A percentile compares a stretch with the other conserved stretches of the same genome.
These are phyloP conservation scores for Crenichthys baileyi DNA, from an alignment of 2,797 vertebrate species.

Conservation along the genomic window DNA sequence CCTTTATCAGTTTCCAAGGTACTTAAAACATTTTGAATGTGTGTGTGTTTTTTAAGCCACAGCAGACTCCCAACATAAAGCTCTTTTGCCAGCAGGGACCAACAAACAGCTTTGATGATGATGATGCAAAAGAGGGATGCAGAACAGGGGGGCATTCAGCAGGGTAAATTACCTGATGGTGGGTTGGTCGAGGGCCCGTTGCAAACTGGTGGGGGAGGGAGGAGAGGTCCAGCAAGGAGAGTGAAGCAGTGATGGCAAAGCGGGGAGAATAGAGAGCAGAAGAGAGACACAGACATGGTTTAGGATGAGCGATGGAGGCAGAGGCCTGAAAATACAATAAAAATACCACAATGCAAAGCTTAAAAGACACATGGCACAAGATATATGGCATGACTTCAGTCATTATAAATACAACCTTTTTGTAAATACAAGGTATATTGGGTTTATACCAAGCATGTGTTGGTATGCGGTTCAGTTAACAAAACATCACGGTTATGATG, in stretches of 20 bases:
- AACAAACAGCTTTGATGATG: conserved; percentile 57
- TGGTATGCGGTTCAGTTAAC: background rate
- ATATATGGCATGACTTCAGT: conserved; percentile 15
- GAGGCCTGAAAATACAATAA: conserved; percentile 53
- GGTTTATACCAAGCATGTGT: background rate
- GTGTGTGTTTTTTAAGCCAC: conserved; percentile 23
- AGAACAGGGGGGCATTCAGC: conserved; percentile 51
- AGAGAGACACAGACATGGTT: conserved; percentile 61
- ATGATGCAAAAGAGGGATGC: conserved; percentile 53
- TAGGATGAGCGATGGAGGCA: conserved; percentile 64
- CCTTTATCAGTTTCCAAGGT: conserved; percentile 25
- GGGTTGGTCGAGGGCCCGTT: conserved; percentile 96
- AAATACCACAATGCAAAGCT: conserved; percentile 46
- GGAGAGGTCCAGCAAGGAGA: conserved; percentile 73
- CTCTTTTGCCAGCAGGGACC: conserved; percentile 47
- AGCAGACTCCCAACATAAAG: conserved; percentile 40
- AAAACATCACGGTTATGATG: background rate
- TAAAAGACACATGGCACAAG: conserved; percentile 18
- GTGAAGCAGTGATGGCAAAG: conserved; percentile 88
- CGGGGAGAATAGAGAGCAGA: conserved; percentile 66
- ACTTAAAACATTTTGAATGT: conserved; percentile 33
- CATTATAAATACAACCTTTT: conserved; percentile 1
- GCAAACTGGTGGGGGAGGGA: conserved; percentile 90
- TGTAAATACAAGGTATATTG: background rate
- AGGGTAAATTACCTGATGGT: conserved; percentile 93